Conservation (phyloP, 2,888 invertebrate genomes). For the Coelopa pilipes region DNA sequence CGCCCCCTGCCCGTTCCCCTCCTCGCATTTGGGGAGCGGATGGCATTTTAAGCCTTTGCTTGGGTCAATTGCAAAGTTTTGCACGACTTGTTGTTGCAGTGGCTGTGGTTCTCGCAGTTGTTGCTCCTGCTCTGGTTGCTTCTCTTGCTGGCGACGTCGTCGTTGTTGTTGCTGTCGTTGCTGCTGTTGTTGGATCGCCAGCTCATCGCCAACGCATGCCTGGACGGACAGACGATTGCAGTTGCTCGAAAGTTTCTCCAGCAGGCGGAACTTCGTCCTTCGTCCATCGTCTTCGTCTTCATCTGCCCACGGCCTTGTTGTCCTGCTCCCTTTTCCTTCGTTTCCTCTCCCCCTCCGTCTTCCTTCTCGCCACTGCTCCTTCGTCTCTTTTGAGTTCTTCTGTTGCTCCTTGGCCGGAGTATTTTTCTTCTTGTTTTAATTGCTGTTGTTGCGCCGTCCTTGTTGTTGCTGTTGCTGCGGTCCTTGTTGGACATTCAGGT, state of each 20-base stretch:
- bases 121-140: background rate
- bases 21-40: background rate
- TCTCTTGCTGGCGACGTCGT: background rate
- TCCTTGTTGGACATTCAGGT: conserved; percentile 36
- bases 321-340: too few species aligned
- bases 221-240: conserved; percentile 21
- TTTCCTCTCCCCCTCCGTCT: background rate
- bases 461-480: conserved; percentile 10
- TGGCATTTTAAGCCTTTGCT: conserved; percentile 31
- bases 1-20: background rate
- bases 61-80: conserved; percentile 34
- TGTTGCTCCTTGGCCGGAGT: background rate
- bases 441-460: conserved; percentile 6
- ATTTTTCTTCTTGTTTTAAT: conserved; percentile 9
- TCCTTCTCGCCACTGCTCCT: background rate
- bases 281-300: conserved; percentile 12
- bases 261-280: conserved; percentile 8
- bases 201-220: conserved; percentile 28
- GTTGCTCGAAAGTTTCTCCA: conserved; percentile 6
- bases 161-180: background rate
- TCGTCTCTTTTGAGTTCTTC: background rate
- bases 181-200: background rate
- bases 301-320: too few species aligned
- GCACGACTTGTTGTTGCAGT: background rate
- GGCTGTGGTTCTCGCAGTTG: background rate